A percentile compares a stretch with the other conserved stretches of the same genome.
Evolutionary conservation across 2,113 vertebrate species (phyloP).

Genomic region (Oxygymnocypris stewartii): DNA sequence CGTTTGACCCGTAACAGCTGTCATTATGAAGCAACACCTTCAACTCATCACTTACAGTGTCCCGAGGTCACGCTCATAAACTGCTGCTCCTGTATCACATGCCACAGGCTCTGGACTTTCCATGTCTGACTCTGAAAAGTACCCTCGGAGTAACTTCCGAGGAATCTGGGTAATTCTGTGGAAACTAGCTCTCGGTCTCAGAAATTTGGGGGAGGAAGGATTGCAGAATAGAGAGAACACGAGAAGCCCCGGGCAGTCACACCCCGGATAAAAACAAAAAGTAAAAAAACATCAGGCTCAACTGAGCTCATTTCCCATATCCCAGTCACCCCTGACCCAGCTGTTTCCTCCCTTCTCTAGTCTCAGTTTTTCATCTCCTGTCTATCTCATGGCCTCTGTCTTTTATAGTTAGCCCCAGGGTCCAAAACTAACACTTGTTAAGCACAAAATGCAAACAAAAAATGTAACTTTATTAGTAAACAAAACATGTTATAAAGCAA

Average conservation of each 20-base stretch:
- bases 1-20: constrained; percentile 43
- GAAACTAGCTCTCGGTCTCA: background rate
- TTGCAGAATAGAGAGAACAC: background rate
- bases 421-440: background rate
- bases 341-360: constrained; percentile 41
- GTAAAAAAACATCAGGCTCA: constrained; percentile 9
- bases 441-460: background rate
- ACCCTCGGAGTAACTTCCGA: background rate
- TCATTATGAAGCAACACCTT: constrained; percentile 23
- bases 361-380: background rate
- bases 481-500: background rate
- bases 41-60: background rate
- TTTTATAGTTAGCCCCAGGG: constrained; percentile 20
- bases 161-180: background rate
- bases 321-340: constrained; percentile 45
- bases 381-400: background rate
- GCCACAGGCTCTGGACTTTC: constrained; percentile 1
- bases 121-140: background rate
- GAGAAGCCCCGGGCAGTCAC: background rate
- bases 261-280: constrained; percentile 13
- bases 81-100: background rate
- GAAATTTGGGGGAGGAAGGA: constrained; percentile 1
- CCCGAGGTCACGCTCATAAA: constrained; percentile 2
- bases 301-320: constrained; percentile 53
- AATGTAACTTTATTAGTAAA: background rate